A percentile compares a stretch with the other conserved stretches of the same genome.
phyloP scores from a whole-genome alignment of 2,888 invertebrate species.

The Sphecodes monilicornis region DNA sequence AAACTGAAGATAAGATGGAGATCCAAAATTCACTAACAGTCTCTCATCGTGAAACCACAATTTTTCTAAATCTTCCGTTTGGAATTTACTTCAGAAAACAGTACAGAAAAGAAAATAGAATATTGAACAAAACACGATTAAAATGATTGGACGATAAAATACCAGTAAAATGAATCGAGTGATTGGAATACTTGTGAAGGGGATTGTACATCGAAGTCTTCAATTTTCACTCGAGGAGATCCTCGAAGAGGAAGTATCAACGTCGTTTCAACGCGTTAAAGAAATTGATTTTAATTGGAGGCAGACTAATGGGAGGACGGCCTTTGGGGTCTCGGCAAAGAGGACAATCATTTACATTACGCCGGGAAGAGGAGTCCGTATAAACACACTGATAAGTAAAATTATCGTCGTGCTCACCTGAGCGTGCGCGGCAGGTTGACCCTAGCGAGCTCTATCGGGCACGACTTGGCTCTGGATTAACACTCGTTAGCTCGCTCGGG shows the following conservation, averaged over 20 bases:
- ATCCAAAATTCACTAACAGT: too few relatives aligned
- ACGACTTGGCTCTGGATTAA: constrained; percentile 70
- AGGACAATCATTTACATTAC: constrained; percentile 30
- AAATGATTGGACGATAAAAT: too few relatives aligned
- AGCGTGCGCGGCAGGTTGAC: constrained; percentile 63
- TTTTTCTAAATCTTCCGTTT: too few relatives aligned
- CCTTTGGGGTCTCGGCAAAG: background rate
- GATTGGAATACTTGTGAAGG: background rate
- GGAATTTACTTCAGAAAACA: too few relatives aligned
- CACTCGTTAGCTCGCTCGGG: constrained; percentile 67
- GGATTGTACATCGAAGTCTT: background rate
- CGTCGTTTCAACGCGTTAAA: constrained; percentile 26
- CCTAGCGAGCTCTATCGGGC: constrained; percentile 53
- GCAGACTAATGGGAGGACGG: constrained; percentile 12
- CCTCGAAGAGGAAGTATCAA: background rate
- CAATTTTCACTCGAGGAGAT: background rate
- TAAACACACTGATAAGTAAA: constrained; percentile 63
- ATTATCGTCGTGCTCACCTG: constrained; percentile 58
- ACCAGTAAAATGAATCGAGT: background rate
- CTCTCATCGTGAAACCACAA: too few relatives aligned
- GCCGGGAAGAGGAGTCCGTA: constrained; percentile 24
- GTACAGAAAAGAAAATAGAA: too few relatives aligned
- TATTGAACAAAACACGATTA: too few relatives aligned
- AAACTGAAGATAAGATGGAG: too few relatives aligned
- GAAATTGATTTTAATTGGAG: constrained; percentile 51